Evolutionary conservation across 2,888 invertebrate genomes (phyloP).

Genomic region (Drymonia ruficornis): DNA sequence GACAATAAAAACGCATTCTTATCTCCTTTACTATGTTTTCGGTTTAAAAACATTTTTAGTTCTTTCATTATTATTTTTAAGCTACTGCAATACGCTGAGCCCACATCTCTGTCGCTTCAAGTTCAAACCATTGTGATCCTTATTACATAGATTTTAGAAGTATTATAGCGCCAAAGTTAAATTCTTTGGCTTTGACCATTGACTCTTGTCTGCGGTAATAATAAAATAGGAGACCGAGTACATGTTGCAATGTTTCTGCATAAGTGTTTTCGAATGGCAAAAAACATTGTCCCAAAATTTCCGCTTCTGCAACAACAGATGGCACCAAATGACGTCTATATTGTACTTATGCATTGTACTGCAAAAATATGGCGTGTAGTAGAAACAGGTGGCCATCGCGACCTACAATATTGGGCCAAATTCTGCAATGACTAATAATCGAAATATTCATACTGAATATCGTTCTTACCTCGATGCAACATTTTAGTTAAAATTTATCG

Average conservation of each 20-base stretch:
- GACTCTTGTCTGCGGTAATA: no score
- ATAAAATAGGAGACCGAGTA: no score
- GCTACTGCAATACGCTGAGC: conserved; percentile 52
- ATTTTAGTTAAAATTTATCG: background rate
- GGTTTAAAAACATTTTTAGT: conserved; percentile 67
- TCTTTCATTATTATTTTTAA: conserved; percentile 58
- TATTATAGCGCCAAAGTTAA: conserved; percentile 4
- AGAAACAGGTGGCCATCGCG: conserved; percentile 39
- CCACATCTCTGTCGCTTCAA: conserved; percentile 43
- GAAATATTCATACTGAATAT: conserved; percentile 18
- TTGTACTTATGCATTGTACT: conserved; percentile 18
- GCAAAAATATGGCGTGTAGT: conserved; percentile 29
- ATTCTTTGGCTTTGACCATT: no score
- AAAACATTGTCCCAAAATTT: conserved; percentile 30
- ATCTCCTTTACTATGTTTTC: conserved; percentile 71
- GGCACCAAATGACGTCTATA: conserved; percentile 20
- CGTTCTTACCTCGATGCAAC: background rate
- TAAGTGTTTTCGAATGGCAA: conserved; percentile 31
- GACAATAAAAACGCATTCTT: conserved; percentile 70
- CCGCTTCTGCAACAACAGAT: conserved; percentile 36
- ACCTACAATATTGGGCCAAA: conserved; percentile 35
- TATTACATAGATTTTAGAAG: conserved; percentile 11
- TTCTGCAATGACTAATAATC: conserved; percentile 30
- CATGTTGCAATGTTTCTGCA: conserved; percentile 18
- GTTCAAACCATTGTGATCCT: conserved; percentile 19